Conservation (phyloP, 2,113 vertebrate species). For the Elachura formosa region DNA sequence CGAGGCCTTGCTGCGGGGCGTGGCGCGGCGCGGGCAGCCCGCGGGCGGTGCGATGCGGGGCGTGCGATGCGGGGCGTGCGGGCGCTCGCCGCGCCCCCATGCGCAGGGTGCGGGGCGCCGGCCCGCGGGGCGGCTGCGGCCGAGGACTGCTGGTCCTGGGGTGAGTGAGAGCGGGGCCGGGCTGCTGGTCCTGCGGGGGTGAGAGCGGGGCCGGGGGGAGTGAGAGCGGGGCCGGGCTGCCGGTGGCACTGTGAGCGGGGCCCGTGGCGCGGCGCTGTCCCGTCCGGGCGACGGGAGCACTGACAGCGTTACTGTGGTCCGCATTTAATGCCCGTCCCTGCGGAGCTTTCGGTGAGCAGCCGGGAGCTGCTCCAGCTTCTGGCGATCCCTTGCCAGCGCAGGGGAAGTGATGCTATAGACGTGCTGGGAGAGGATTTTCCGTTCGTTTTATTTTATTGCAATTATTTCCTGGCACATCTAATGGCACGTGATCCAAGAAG, state of each 20-base stretch:
- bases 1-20: background rate
- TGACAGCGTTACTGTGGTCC: accelerated
- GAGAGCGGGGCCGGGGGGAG: background rate
- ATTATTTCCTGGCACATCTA: accelerated
- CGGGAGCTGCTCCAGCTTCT: background rate
- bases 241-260: too few species aligned
- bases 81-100: background rate
- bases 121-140: background rate
- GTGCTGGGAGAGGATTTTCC: background rate
- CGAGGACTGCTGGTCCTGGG: background rate
- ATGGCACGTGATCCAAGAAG: background rate
- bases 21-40: background rate
- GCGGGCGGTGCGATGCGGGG: background rate
- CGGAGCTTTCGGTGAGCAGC: background rate
- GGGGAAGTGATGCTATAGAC: accelerated
- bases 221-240: background rate
- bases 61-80: too few species aligned
- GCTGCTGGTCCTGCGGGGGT: background rate
- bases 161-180: background rate
- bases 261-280: too few species aligned
- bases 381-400: background rate
- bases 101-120: background rate
- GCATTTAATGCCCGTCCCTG: accelerated
- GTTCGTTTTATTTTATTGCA: background rate
- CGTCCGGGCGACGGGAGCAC: background rate